Percentiles rank a stretch among this genome's conserved stretches.
phyloP scores from a whole-genome alignment of 2,888 invertebrate genomes.

The Meiosimyza platycephala region DNA sequence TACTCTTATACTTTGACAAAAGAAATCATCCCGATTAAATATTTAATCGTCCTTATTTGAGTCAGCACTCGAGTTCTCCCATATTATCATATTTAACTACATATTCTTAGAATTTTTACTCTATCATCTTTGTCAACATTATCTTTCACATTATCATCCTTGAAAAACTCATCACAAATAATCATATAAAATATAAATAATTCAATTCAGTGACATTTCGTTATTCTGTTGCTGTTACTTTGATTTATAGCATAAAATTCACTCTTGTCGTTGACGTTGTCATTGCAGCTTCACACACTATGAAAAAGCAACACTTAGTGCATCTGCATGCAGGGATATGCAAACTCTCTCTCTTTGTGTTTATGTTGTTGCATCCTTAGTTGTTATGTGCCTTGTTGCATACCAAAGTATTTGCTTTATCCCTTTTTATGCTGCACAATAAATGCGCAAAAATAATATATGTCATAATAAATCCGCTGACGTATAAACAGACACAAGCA shows the following conservation, averaged over 20 bases:
- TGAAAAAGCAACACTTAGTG: too few relatives aligned
- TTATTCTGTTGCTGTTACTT: constrained; percentile 13
- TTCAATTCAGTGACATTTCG: constrained; percentile 31
- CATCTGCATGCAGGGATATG: not conserved
- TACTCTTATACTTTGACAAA: too few relatives aligned
- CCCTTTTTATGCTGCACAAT: constrained; percentile 18
- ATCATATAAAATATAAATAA: constrained; percentile 26
- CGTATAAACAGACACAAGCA: not conserved
- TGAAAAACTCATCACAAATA: constrained; percentile 1
- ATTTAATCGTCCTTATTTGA: too few relatives aligned
- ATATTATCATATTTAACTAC: too few relatives aligned
- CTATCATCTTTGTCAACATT: not conserved
- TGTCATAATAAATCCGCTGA: constrained; percentile 18
- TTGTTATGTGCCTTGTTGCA: not conserved
- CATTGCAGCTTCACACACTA: too few relatives aligned
- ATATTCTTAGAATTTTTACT: not conserved
- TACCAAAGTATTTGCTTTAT: constrained; percentile 11
- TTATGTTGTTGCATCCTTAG: not conserved
- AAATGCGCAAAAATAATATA: constrained; percentile 20
- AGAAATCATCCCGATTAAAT: too few relatives aligned
- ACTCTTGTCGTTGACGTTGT: too few relatives aligned
- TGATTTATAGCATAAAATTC: constrained; percentile 24
- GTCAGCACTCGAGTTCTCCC: too few relatives aligned
- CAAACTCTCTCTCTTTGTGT: constrained; percentile 12
- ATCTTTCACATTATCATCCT: not conserved